Conservation (phyloP, 2,113 vertebrate species). For the Podarcis cretensis region DNA sequence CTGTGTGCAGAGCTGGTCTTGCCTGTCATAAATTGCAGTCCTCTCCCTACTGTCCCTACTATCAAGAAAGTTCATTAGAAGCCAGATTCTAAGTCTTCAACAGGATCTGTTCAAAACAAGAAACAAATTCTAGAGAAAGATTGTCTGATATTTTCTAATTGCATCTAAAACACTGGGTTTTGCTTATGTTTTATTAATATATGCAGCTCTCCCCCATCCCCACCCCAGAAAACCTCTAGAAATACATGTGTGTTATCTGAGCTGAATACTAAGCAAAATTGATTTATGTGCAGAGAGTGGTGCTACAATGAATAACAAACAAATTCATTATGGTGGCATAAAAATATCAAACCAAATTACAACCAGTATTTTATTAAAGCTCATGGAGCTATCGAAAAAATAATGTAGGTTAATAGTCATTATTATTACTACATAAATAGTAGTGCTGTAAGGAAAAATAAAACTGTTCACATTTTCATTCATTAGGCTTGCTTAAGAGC, state of each 20-base stretch:
- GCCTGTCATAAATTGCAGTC: not conserved
- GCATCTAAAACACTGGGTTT: constrained; percentile 50
- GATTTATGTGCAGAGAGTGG: constrained; percentile 67
- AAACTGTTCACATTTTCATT: constrained; percentile 7
- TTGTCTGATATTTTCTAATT: constrained; percentile 62
- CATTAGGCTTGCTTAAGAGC: constrained; percentile 16
- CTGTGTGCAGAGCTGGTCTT: not conserved
- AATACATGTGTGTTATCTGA: constrained; percentile 58
- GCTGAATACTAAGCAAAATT: constrained; percentile 68
- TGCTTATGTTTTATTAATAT: constrained; percentile 62
- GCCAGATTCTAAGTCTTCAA: constrained; percentile 65
- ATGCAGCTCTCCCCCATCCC: constrained; percentile 52
- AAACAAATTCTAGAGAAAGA: constrained; percentile 43
- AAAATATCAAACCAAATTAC: constrained; percentile 74
- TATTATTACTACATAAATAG: constrained; percentile 63
- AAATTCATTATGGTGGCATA: constrained; percentile 74
- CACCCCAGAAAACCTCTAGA: constrained; percentile 54
- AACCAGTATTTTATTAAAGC: constrained; percentile 52
- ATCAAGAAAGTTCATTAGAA: constrained; percentile 66
- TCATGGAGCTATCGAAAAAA: constrained; percentile 49
- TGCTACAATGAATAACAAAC: constrained; percentile 71
- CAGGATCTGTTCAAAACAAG: constrained; percentile 46
- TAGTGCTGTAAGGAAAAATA: constrained; percentile 42
- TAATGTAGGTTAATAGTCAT: constrained; percentile 59
- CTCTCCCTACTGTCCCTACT: constrained; percentile 49